Conservation (phyloP, 2,797 vertebrate species). For the Galaxias olidus region DNA sequence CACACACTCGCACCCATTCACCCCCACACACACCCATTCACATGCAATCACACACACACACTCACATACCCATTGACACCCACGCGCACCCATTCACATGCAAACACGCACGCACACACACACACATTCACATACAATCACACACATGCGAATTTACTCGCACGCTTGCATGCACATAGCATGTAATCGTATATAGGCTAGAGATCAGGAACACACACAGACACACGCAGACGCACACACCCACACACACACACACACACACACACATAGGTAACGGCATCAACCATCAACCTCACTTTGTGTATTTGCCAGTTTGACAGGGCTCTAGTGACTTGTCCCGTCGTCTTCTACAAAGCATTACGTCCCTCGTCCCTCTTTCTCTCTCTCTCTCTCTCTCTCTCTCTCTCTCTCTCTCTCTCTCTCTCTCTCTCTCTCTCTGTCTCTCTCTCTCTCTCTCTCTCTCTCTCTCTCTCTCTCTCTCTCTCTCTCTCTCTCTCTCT, state of each 20-base stretch:
- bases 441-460: not conserved
- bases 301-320: slow-evolving; percentile 54
- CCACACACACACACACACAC: slow-evolving; percentile 24
- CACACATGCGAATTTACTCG: slow-evolving; percentile 26
- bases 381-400: slow-evolving; percentile 3
- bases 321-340: slow-evolving; percentile 53
- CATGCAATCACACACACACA: slow-evolving; percentile 20
- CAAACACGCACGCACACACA: slow-evolving; percentile 22
- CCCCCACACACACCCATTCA: slow-evolving; percentile 12
- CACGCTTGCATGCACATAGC: not conserved
- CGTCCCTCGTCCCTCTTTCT: not conserved
- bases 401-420: not conserved
- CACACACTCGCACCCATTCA: slow-evolving; percentile 8
- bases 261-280: not conserved
- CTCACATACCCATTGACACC: slow-evolving; percentile 21
- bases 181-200: too few species aligned
- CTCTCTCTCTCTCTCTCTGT: not conserved
- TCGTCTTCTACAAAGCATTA: slow-evolving; percentile 2
- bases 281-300: slow-evolving; percentile 42
- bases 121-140: slow-evolving; percentile 3
- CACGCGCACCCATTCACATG: slow-evolving; percentile 30
- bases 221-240: slow-evolving; percentile 12
- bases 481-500: not conserved
- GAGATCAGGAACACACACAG: too few species aligned
- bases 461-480: not conserved